A percentile compares a stretch with the other conserved stretches of the same genome.
Conservation (phyloP, 2,888 invertebrate genomes). For the Ophonus ardosiacus region DNA sequence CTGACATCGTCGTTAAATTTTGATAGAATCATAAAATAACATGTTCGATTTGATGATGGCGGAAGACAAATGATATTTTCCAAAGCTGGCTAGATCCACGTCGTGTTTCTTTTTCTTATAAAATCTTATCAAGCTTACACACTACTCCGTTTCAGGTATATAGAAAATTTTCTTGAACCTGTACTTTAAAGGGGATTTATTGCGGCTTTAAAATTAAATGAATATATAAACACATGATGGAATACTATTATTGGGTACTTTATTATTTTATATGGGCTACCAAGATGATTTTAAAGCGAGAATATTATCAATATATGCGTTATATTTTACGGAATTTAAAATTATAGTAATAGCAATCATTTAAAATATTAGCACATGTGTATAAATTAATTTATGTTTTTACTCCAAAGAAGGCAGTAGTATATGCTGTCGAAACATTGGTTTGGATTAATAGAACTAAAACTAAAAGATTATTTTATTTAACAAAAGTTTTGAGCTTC, state of each 20-base stretch:
- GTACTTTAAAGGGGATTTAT: not conserved
- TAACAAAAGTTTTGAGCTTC: no score
- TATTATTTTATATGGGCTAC: not conserved
- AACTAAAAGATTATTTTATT: no score
- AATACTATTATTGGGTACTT: not conserved
- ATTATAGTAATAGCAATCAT: no score
- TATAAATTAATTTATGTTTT: no score
- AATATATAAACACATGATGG: not conserved
- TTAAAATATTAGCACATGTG: no score
- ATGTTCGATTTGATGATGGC: slow-evolving; percentile 6
- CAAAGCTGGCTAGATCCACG: not conserved
- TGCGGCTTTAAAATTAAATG: not conserved
- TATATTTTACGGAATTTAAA: no score
- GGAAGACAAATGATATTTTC: not conserved
- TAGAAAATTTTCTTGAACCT: not conserved
- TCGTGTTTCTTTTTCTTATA: not conserved
- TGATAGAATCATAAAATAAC: slow-evolving; percentile 29
- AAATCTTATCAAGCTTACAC: not conserved
- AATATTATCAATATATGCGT: not conserved
- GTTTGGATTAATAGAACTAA: no score
- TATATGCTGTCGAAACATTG: no score
- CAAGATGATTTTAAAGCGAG: not conserved
- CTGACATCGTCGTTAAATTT: not conserved
- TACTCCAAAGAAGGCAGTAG: no score
- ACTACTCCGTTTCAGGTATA: not conserved